Conservation (phyloP, 2,113 vertebrate genomes). For the Petromus typicus region DNA sequence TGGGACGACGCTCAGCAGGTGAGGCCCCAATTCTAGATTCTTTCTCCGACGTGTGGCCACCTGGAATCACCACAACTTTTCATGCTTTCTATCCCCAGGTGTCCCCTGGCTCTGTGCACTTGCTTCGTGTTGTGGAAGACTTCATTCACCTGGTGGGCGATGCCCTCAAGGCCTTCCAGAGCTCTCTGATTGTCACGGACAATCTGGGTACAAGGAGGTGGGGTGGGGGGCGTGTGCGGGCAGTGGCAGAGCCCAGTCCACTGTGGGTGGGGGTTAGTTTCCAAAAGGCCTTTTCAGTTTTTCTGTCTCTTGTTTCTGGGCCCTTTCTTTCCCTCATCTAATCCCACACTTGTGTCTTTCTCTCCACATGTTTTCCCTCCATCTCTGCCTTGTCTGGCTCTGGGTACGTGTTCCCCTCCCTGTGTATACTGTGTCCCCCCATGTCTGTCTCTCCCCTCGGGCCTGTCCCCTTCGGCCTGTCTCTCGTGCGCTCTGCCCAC, state of each 20-base stretch:
- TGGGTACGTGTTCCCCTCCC: background rate
- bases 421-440: background rate
- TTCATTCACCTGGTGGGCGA: slow-evolving; percentile 97
- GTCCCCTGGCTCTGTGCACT: slow-evolving; percentile 94
- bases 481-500: background rate
- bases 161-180: slow-evolving; percentile 96
- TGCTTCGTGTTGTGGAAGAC: slow-evolving; percentile 98
- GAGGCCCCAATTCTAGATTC: slow-evolving; percentile 56
- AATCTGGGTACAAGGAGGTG: slow-evolving; percentile 92
- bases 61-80: background rate
- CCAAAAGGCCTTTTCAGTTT: background rate
- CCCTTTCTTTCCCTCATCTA: background rate
- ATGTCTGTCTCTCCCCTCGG: background rate
- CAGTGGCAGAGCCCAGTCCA: background rate
- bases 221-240: background rate
- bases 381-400: background rate
- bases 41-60: rapidly evolving
- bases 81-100: slow-evolving; percentile 86
- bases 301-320: background rate
- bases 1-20: slow-evolving; percentile 99
- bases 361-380: background rate
- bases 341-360: slow-evolving; percentile 4
- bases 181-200: slow-evolving; percentile 96
- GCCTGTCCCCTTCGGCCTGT: background rate
- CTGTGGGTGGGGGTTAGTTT: background rate